Conservation (phyloP, 92 coral and sea anemone species). For the Zoanthus sansibaricus region DNA sequence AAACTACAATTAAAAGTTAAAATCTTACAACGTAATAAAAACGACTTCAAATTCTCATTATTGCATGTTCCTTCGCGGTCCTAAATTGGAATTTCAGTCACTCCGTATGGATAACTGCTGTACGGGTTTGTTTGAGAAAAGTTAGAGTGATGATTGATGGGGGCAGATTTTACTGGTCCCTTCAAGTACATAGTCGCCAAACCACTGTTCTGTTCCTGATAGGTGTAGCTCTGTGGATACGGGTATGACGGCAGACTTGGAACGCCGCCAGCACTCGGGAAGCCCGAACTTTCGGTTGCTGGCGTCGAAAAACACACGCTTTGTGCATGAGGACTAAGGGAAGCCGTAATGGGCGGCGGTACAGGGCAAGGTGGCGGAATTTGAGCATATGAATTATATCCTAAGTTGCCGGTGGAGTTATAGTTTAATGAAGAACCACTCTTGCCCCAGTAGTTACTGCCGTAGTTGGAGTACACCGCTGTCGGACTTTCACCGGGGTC, state of each 20-base stretch:
- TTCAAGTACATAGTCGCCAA: slow-evolving; percentile 75
- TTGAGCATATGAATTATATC: slow-evolving; percentile 75
- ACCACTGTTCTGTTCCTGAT: slow-evolving; percentile 79
- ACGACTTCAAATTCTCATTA: slow-evolving; percentile 3
- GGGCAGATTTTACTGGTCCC: slow-evolving; percentile 72
- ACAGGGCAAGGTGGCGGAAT: slow-evolving; percentile 79
- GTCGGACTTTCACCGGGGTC: slow-evolving; percentile 82
- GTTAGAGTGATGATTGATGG: slow-evolving; percentile 82
- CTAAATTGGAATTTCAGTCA: slow-evolving; percentile 88
- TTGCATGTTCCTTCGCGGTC: slow-evolving; percentile 27
- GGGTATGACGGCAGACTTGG: slow-evolving; percentile 76
- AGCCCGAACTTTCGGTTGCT: slow-evolving; percentile 69
- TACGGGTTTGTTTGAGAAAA: slow-evolving; percentile 87
- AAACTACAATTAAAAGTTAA: slow-evolving; percentile 17
- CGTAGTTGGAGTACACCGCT: slow-evolving; percentile 80
- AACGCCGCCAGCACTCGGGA: slow-evolving; percentile 72
- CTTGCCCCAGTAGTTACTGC: slow-evolving; percentile 86
- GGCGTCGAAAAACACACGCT: slow-evolving; percentile 76
- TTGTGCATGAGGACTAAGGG: slow-evolving; percentile 73
- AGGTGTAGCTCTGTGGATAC: slow-evolving; percentile 78
- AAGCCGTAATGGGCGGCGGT: slow-evolving; percentile 81
- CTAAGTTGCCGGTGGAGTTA: slow-evolving; percentile 74
- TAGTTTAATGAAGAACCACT: slow-evolving; percentile 71
- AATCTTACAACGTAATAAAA: slow-evolving; percentile 34
- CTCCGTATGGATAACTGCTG: slow-evolving; percentile 84